Percentiles rank a stretch among this genome's conserved stretches.
phyloP scores from a whole-genome alignment of 2,797 vertebrate genomes.

The Scleropages formosus region DNA sequence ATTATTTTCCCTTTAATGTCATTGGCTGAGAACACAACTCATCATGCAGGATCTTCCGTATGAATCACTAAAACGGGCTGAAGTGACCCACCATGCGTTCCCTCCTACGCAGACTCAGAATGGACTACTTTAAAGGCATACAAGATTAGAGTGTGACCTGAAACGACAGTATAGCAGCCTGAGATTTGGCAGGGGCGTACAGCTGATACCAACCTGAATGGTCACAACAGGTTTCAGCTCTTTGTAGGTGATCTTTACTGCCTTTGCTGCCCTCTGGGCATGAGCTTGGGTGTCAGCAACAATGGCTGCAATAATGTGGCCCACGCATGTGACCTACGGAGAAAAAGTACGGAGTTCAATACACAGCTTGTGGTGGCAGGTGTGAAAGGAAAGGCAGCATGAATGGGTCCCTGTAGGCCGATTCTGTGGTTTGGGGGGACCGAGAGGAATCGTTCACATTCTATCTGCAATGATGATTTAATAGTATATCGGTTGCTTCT shows the following conservation, averaged over 20 bases:
- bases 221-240: conserved; percentile 81
- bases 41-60: no score
- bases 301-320: conserved; percentile 87
- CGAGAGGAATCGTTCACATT: no score
- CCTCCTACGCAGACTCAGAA: no score
- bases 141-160: not conserved
- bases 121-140: no score
- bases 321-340: conserved; percentile 87
- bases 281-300: conserved; percentile 85
- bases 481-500: not conserved
- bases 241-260: conserved; percentile 80
- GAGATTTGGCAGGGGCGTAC: not conserved
- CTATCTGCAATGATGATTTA: no score
- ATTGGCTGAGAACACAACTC: no score
- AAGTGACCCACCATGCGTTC: no score
- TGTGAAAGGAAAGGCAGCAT: not conserved
- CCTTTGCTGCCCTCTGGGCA: conserved; percentile 82
- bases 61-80: no score
- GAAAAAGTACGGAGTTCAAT: not conserved
- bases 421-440: no score
- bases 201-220: conserved; percentile 76
- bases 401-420: not conserved
- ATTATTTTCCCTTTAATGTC: no score
- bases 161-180: not conserved
- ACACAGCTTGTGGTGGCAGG: not conserved